Conservation (phyloP, 2,888 invertebrate genomes). For the Thyatira batis region DNA sequence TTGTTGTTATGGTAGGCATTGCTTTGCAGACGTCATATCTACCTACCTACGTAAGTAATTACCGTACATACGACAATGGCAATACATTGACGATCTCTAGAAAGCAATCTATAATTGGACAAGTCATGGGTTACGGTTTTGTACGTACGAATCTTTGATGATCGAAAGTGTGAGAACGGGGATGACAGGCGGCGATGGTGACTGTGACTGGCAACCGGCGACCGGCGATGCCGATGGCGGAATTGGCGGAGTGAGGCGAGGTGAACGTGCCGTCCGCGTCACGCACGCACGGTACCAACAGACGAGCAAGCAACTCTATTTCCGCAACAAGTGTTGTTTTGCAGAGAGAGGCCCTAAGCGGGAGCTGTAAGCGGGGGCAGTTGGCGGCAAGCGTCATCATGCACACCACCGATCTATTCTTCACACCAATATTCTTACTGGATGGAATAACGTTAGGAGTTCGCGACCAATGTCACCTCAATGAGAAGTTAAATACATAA, state of each 20-base stretch:
- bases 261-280: conserved; percentile 53
- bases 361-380: conserved; percentile 63
- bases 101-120: background rate
- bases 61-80: background rate
- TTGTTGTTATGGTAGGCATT: no score
- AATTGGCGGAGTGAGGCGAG: conserved; percentile 30
- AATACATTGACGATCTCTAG: background rate
- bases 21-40: no score
- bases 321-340: conserved; percentile 80
- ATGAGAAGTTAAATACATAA: no score
- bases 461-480: no score
- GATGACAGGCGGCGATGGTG: conserved; percentile 26
- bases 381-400: conserved; percentile 40
- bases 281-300: conserved; percentile 20
- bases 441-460: no score
- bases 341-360: conserved; percentile 74
- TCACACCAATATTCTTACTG: background rate
- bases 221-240: background rate
- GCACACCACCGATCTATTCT: conserved; percentile 9
- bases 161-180: conserved; percentile 26
- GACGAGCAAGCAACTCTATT: conserved; percentile 62
- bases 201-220: no score
- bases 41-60: no score
- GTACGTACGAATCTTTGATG: background rate
- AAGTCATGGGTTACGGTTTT: background rate